Base-by-base conservation (phyloP, 1,140 invertebrate species). In the Rhagoletis pomonella region DNA sequence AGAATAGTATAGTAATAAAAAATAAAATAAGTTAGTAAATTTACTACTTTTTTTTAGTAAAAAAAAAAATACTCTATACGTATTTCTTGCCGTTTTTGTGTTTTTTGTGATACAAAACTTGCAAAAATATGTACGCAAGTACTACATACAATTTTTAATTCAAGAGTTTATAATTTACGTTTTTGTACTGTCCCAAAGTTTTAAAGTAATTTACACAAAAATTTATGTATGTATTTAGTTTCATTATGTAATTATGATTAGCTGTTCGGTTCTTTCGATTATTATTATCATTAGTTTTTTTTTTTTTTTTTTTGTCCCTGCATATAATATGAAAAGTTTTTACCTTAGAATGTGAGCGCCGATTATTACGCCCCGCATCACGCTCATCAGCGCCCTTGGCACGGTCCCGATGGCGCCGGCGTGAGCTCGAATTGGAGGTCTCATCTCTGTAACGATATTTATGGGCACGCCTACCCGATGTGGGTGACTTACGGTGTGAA, bases 401-500 rank as follows among this genome's bases (percentile, higher is more conserved):
- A 17, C 92, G 91, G 85, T 92, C 91, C 58, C 92, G 90, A 88
- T 92, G 91, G 17, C 92, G 89, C 58, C 92, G 90, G 47, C 91
- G 87, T 65, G 92, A 92, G 88, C 90, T 93, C 19, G 91, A 92
- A 77, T 93, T 91, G 39, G 93, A 93, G 58, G 92, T 89, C 87
- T 93, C 93, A 87, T 95, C 94, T 90, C 94, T 94, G 92, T 94
- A 94, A 89, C 94, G 94, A 89, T 95, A 94, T 90, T 94, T 94
- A 91, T 94, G 94, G 89, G 89, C 90, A 19, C 94, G 94, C 88
- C 94, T 93, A 90, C 94, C 94, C 65, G 94, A 94, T 88, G 94
- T 94, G 19, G 94, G 94, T 88, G 94, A 95, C 89, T 94, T 94
- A 88, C 92, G 94, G 89, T 95, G 95, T 89, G 95, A 95, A 89